These are phyloP conservation scores for Antitype chi DNA, from an alignment of 2,888 invertebrate genomes.

Conservation along the genomic window DNA sequence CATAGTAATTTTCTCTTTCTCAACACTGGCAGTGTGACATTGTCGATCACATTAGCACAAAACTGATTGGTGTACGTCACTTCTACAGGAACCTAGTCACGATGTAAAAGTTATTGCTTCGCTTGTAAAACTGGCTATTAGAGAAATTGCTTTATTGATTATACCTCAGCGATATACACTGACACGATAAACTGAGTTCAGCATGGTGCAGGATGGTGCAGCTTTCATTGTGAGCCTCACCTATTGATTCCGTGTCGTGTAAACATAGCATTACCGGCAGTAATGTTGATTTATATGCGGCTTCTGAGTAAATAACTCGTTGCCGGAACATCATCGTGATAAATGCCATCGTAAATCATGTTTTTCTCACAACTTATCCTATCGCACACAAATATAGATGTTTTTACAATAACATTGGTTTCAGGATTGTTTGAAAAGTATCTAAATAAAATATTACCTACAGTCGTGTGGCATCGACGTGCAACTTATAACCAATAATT, in stretches of 20 bases:
- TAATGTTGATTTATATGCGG: constrained; percentile 53
- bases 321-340: constrained; percentile 55
- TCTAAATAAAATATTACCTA: too few species aligned
- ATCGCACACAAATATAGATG: not conserved
- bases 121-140: constrained; percentile 55
- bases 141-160: constrained; percentile 53
- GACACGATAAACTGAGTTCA: constrained; percentile 39
- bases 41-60: constrained; percentile 55
- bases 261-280: constrained; percentile 42
- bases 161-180: constrained; percentile 21
- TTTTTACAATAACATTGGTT: not conserved
- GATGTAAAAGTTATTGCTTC: constrained; percentile 49
- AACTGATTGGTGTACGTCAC: constrained; percentile 40
- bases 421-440: not conserved
- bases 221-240: constrained; percentile 28
- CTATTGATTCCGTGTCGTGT: constrained; percentile 44
- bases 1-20: constrained; percentile 73
- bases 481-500: too few species aligned
- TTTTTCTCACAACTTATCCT: constrained; percentile 18
- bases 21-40: constrained; percentile 68
- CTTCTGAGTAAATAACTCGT: constrained; percentile 43
- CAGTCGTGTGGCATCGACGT: too few species aligned
- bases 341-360: constrained; percentile 48
- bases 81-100: constrained; percentile 56
- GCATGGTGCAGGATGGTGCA: constrained; percentile 25